These are phyloP conservation scores for Rafetus swinhoei DNA, from an alignment of 2,113 vertebrate species.

Conservation along the genomic window DNA sequence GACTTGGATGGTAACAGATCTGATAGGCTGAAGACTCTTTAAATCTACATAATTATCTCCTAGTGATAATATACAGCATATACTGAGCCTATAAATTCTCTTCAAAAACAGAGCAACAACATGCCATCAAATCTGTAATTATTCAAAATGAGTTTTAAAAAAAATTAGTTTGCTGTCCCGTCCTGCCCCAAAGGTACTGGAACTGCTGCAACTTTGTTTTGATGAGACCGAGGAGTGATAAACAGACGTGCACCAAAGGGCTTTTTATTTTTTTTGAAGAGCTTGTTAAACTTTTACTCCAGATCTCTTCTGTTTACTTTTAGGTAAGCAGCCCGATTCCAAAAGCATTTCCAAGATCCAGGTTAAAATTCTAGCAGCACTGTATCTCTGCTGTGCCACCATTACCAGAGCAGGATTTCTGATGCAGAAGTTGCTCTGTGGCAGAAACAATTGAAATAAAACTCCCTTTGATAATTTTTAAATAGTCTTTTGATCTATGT, in stretches of 20 bases:
- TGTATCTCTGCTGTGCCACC: neutral
- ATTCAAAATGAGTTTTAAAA: conserved; percentile 14
- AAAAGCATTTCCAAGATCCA: neutral
- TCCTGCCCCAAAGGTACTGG: neutral
- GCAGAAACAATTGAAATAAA: neutral
- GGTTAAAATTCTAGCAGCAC: neutral
- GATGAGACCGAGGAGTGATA: neutral
- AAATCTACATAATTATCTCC: conserved; percentile 37
- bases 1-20: neutral
- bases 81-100: neutral
- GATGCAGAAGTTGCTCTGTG: neutral
- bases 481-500: neutral
- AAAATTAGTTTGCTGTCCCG: neutral
- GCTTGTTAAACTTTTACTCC: neutral
- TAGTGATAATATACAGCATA: neutral
- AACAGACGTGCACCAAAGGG: neutral
- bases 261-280: neutral
- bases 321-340: neutral
- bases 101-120: conserved; percentile 35
- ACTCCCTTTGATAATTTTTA: neutral
- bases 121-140: neutral
- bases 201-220: neutral
- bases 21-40: neutral
- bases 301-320: neutral
- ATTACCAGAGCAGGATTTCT: neutral